A percentile compares a stretch with the other conserved stretches of the same genome.
Evolutionary conservation across 1,140 invertebrate species (phyloP).

Genomic region (Megalonaias nervosa): DNA sequence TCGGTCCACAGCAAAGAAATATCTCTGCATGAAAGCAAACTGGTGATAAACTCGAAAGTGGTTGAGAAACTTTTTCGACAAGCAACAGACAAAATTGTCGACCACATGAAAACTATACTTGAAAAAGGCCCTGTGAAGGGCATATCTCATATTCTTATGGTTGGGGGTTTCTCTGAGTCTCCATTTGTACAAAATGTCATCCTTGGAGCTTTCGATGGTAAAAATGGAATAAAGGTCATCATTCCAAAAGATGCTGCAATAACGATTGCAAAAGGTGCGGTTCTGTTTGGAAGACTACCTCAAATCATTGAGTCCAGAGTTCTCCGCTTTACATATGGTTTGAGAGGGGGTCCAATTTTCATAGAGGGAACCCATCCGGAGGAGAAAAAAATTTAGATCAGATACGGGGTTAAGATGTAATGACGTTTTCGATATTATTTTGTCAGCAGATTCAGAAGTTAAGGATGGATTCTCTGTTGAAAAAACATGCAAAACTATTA

Average conservation of each 20-base stretch:
- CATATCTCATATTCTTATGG: slow-evolving; percentile 12
- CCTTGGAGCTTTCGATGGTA: neutral
- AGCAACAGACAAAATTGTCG: slow-evolving; percentile 8
- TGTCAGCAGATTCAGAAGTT: slow-evolving; percentile 18
- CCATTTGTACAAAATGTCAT: slow-evolving; percentile 15
- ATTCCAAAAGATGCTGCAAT: slow-evolving; percentile 15
- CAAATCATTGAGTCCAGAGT: slow-evolving; percentile 7
- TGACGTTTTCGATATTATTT: slow-evolving; percentile 23
- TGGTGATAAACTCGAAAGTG: neutral
- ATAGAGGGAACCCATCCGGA: slow-evolving; percentile 13
- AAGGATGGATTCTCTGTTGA: neutral
- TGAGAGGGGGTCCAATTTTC: neutral
- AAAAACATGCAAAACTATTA: slow-evolving; percentile 4
- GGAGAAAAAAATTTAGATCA: neutral
- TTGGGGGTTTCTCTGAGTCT: slow-evolving; percentile 24
- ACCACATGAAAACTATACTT: slow-evolving; percentile 8
- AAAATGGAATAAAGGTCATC: neutral
- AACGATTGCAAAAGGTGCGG: slow-evolving; percentile 21
- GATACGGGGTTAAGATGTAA: slow-evolving; percentile 12
- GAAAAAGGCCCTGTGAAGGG: neutral
- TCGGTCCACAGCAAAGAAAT: neutral
- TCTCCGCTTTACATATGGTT: slow-evolving; percentile 3
- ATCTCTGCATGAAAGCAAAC: neutral
- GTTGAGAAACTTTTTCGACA: slow-evolving; percentile 12
- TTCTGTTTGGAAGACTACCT: slow-evolving; percentile 11